A percentile compares a stretch with the other conserved stretches of the same genome.
Evolutionary conservation across 2,888 invertebrate species (phyloP).

Genomic region (Axea sp.): DNA sequence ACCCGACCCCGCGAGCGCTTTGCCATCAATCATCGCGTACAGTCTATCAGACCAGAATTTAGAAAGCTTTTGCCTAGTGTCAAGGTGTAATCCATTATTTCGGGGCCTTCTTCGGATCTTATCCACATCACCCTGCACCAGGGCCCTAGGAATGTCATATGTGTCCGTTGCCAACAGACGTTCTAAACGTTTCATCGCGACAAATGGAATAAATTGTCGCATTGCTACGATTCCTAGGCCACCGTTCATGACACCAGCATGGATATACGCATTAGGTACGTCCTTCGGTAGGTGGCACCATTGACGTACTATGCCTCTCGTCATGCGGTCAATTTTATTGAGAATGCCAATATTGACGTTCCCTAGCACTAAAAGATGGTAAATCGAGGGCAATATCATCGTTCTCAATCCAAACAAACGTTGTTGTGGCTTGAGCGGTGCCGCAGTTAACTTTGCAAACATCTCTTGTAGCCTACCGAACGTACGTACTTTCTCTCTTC

Average conservation of each 20-base stretch:
- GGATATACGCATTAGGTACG: conserved; percentile 71
- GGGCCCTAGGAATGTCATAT: no score
- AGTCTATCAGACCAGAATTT: conserved; percentile 12
- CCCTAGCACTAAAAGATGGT: conserved; percentile 71
- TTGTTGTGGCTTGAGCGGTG: conserved; percentile 61
- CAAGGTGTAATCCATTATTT: no score
- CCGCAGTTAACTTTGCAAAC: conserved; percentile 10
- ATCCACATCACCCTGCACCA: not conserved
- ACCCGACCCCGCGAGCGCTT: conserved; percentile 2
- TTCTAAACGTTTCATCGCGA: not conserved
- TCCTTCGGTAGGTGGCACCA: conserved; percentile 72
- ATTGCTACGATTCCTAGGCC: conserved; percentile 65
- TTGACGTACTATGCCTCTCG: conserved; percentile 67
- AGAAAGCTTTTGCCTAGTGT: not conserved
- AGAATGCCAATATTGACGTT: conserved; percentile 64
- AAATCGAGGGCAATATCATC: no score
- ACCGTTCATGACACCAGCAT: conserved; percentile 60
- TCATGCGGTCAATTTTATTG: conserved; percentile 70
- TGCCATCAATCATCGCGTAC: conserved; percentile 18
- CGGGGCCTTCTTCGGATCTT: not conserved
- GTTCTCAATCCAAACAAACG: conserved; percentile 54
- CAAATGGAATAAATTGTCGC: conserved; percentile 5
- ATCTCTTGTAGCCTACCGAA: not conserved
- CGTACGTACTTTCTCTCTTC: not conserved
- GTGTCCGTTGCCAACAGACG: not conserved